Base-by-base conservation (phyloP, 2,113 vertebrate genomes). In the Otolemur garnettii region DNA sequence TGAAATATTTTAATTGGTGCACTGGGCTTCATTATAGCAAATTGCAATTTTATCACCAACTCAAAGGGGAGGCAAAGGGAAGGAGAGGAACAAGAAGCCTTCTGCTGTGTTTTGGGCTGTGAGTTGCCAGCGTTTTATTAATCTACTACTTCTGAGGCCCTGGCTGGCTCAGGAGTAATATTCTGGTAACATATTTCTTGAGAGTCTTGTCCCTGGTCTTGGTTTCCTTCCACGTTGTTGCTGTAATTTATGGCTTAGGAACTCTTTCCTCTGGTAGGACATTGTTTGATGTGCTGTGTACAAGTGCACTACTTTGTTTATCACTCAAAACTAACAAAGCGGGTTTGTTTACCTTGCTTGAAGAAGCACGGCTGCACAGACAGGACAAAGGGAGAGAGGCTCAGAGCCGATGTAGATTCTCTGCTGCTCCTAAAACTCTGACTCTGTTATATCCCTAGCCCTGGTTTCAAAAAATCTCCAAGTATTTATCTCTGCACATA, bases 241-340 rank as follows among this genome's bases (percentile, higher is more conserved):
- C 84, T 92, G 59, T 83, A 78, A 83, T 86, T 87, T 85, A 38
- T 79, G 81, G 87, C 55, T 77, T 30, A 74, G 42, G 77, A 88
- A 19, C 33, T 55, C 60, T 79, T 92, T 87, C 30, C 80, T 92
- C 84, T 45, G 2, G 45, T 21, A 18, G 89, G 78, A 88, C 93
- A 33, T 17, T 90, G 91, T 93, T 94, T 30, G 42, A 72, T 77
- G 92, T 22, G 26, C 88, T 60, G 71, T 75, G 89, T 64, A 80
- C 26, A 53, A 79, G 84, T 0, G 42, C 9, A 59, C 94, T n/a
- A 83, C 55, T 33, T 45, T 96, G 97, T 97, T 97, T 97, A 96
- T 90, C 55, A 0, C 2, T 71, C 8, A 33, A 93, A 74, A 94
- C 75, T 96, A 94, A 97, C 95, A 86, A 64, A 87, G 69, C 17